Base-by-base conservation (phyloP, 1,140 invertebrate genomes). In the Hyles euphorbiae region DNA sequence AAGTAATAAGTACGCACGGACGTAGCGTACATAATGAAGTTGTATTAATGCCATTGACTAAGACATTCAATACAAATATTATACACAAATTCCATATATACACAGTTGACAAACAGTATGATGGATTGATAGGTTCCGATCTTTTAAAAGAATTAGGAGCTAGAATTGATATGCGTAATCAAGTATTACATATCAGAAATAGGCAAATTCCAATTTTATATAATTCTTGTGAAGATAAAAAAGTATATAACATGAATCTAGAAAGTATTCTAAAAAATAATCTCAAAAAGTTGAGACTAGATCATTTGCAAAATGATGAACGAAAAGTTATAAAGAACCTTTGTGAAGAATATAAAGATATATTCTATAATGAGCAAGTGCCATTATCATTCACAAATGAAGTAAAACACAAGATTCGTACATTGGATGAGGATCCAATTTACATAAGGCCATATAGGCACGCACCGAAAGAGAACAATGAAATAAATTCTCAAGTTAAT, bases 71-170 rank as follows among this genome's bases (percentile, higher is more conserved):
- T n/a, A 47, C 12, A 9, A 10, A 51, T n/a, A 5, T 34, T 10
- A 9, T 6, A 2, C 50, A 57, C 47, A 61, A 61, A 34, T 61
- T 61, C 48, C 48, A 61, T 44, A 51, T 68, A 0, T 74, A 68
- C 49, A 48, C 49, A 34, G 60, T 70, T 3, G 68, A 68, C 40
- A 46, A 12, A 32, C 48, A 46, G 5, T 72, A 70, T 22, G 70
- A 72, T 49, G 70, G 73, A 8, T 49, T 76, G n/a, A 64, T 76
- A 45, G 73, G 67, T n/a, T 60, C 40, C 8, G 61, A 72, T 52
- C 48, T 74, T 22, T 64, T 71, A 53, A 68, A 60, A 46, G 40
- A 68, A 52, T 48, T 72, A 52, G 52, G 63, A 0, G 63, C 67
- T 12, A 65, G 56, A 3, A 61, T 70, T 3, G 63, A 75, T 50